Conservation (phyloP, 2,797 vertebrate genomes). For the Gallinago solitaria region DNA sequence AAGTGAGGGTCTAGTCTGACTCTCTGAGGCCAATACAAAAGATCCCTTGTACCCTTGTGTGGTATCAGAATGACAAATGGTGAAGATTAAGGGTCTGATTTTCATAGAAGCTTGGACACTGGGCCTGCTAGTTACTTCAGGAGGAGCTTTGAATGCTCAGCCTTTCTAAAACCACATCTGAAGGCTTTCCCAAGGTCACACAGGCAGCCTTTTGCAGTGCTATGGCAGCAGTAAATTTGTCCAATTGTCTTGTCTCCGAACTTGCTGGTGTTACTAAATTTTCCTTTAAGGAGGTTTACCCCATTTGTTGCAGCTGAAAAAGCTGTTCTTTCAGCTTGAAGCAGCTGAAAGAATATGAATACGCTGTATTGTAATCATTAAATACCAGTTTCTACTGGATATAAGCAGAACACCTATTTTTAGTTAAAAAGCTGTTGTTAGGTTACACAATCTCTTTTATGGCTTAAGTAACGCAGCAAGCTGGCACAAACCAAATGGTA, state of each 20-base stretch:
- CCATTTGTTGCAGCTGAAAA: conserved; percentile 31
- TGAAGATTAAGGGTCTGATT: conserved; percentile 2
- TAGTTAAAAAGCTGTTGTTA: conserved; percentile 57
- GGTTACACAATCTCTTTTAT: conserved; percentile 50
- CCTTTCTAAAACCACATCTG: neutral
- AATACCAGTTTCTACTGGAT: conserved; percentile 28
- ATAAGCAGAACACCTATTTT: conserved; percentile 61
- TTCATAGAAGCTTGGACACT: neutral
- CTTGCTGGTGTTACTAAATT: conserved; percentile 34
- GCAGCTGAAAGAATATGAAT: conserved; percentile 39
- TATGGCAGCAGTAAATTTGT: conserved; percentile 16
- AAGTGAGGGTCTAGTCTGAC: neutral
- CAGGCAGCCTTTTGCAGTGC: neutral
- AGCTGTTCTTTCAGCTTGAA: conserved; percentile 30
- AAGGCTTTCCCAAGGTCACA: conserved; percentile 10
- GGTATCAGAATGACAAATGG: neutral
- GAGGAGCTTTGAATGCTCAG: neutral
- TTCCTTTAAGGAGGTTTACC: conserved; percentile 31
- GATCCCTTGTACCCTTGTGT: neutral
- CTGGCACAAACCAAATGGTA: conserved; percentile 54
- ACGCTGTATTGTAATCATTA: conserved; percentile 27
- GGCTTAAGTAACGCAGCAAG: conserved; percentile 57
- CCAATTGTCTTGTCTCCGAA: conserved; percentile 10
- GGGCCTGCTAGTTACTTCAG: neutral
- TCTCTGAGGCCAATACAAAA: neutral